A percentile compares a stretch with the other conserved stretches of the same genome.
phyloP scores from a whole-genome alignment of 30 jellyfish, hydroid and myxozoan species.

The Turritopsis rubra region DNA sequence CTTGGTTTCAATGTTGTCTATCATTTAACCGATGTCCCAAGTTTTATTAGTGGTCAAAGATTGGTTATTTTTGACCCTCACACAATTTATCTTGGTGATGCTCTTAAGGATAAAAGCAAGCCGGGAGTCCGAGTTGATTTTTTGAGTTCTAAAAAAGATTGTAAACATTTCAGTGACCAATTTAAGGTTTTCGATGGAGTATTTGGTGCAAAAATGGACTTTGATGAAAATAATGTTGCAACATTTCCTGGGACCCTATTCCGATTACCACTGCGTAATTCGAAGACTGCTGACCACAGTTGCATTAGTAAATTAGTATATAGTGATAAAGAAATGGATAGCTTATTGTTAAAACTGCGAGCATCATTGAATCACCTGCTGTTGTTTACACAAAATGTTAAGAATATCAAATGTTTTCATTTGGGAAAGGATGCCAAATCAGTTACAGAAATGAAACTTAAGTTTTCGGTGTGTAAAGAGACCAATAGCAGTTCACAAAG shows the following conservation, averaged over 20 bases:
- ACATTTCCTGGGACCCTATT: slow-evolving; percentile 52
- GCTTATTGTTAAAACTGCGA: slow-evolving; percentile 30
- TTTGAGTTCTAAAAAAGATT: slow-evolving; percentile 19
- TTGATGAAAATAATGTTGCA: slow-evolving; percentile 1
- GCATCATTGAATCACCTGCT: slow-evolving; percentile 33
- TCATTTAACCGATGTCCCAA: slow-evolving; percentile 73
- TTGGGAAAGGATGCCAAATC: slow-evolving; percentile 11
- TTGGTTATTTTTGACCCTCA: slow-evolving; percentile 75
- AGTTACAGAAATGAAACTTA: slow-evolving; percentile 24
- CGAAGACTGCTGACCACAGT: slow-evolving; percentile 38
- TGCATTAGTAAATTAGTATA: slow-evolving; percentile 40
- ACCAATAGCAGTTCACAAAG: background rate
- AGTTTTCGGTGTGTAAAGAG: slow-evolving; percentile 11
- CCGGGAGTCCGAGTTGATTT: slow-evolving; percentile 60
- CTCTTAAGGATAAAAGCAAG: slow-evolving; percentile 41
- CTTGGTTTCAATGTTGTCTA: slow-evolving; percentile 80
- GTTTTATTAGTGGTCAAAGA: slow-evolving; percentile 51
- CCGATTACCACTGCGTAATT: slow-evolving; percentile 68
- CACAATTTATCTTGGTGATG: slow-evolving; percentile 53
- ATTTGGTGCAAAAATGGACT: slow-evolving; percentile 52
- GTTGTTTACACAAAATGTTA: slow-evolving; percentile 59
- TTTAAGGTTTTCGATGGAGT: slow-evolving; percentile 46
- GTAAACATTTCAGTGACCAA: slow-evolving; percentile 40
- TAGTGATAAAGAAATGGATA: slow-evolving; percentile 37
- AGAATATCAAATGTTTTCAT: slow-evolving; percentile 19